phyloP scores from a whole-genome alignment of 2,113 vertebrate genomes.

The Brachypodius melanocephalos region DNA sequence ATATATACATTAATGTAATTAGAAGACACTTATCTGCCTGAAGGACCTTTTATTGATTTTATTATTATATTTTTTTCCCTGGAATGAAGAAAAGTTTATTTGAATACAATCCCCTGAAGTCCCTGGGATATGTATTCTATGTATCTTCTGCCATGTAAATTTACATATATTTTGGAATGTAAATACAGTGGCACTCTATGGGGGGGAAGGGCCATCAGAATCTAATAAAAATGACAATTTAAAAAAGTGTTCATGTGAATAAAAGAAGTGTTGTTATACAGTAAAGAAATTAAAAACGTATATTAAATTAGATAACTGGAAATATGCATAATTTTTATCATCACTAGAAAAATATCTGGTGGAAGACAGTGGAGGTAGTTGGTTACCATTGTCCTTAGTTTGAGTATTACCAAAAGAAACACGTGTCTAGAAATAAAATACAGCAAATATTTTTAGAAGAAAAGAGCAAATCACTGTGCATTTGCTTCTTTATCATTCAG shows the following conservation, averaged over 20 bases:
- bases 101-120: not conserved
- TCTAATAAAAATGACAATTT: not conserved
- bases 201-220: not conserved
- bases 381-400: slow-evolving; percentile 17
- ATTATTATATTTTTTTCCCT: not conserved
- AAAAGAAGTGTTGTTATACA: not conserved
- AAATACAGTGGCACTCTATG: not conserved
- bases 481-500: slow-evolving; percentile 47
- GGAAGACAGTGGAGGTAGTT: slow-evolving; percentile 28
- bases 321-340: not conserved
- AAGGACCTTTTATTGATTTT: not conserved
- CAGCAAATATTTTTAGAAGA: slow-evolving; percentile 41
- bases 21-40: not conserved
- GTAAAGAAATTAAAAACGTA: not conserved
- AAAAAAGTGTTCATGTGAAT: not conserved
- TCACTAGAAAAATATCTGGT: slow-evolving; percentile 18
- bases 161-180: not conserved
- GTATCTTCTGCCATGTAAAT: not conserved
- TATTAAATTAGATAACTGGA: slow-evolving; percentile 22
- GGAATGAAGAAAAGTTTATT: not conserved
- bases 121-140: not conserved
- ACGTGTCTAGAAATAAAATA: slow-evolving; percentile 38
- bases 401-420: slow-evolving; percentile 42
- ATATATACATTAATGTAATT: not conserved
- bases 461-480: slow-evolving; percentile 16